Evolutionary conservation across 2,797 vertebrate species (phyloP), one percentile per base, ranked within the genome.

Genomic region (Takifugu rubripes): DNA sequence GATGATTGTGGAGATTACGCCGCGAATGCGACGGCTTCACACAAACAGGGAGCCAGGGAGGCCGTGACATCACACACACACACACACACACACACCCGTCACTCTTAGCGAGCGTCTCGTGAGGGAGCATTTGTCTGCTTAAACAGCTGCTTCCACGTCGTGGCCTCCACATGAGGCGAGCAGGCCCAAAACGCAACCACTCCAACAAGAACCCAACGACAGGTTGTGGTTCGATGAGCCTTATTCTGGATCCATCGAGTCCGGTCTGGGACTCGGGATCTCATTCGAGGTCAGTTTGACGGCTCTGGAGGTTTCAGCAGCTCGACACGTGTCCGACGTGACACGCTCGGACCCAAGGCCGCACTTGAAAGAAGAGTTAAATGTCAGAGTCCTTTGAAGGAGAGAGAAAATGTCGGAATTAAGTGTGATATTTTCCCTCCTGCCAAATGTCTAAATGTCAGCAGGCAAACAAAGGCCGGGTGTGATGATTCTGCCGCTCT

Each of bases 371-470:
- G 57, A 68, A 48, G 25, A 25, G 33, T 25, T 15, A 75, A 74
- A 80, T 69, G 69, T 76, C 79, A 72, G 49, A 9, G 21, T n/a
- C 67, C 31, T 75, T 77, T 52, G 54, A 70, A 65, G 61, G 49
- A 49, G 17, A 36, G 47, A 43, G 21, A 66, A 70, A 77, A 74
- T 45, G 51, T 29, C 31, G 46, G 47, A 75, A 79, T 75, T 55
- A 61, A 72, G 70, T 61, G 66, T 59, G 71, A 74, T 56, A 60
- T 66, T 70, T 71, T 42, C 58, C 47, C 58, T 52, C 25, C 57
- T 76, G 80, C 75, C 78, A 82, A 77, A 66, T 47, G 21, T 54
- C 46, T 6, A 64, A 74, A 77, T 72, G 75, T 73, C 60, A 77
- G 50, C 64, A 52, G 59, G 26, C 27, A 66, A 67, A 74, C 59